phyloP scores from a whole-genome alignment of 2,797 vertebrate genomes.

The Sebastes vulpes region DNA sequence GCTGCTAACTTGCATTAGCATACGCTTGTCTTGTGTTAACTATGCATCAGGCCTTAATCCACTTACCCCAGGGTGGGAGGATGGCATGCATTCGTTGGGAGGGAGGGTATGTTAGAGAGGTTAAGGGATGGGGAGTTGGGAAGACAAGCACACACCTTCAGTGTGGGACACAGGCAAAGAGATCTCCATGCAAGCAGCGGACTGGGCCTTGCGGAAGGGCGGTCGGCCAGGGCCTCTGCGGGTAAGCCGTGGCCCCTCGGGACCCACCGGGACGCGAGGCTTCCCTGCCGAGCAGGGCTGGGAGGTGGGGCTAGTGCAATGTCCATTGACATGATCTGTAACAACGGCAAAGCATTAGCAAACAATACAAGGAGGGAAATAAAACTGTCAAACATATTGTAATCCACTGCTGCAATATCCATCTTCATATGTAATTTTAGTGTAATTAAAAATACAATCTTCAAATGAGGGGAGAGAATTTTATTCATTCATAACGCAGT shows the following conservation, averaged over 20 bases:
- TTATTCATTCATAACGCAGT: background rate
- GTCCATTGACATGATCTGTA: conserved; percentile 98
- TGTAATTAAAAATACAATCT: background rate
- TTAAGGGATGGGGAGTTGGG: conserved; percentile 58
- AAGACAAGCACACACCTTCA: conserved; percentile 93
- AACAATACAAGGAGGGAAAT: conserved; percentile 66
- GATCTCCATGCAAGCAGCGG: conserved; percentile 99
- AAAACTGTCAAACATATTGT: conserved; percentile 41
- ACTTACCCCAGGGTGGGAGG: conserved; percentile 63
- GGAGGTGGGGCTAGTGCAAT: conserved; percentile 96
- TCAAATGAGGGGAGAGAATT: background rate
- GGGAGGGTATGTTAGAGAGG: conserved; percentile 52
- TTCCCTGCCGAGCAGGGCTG: conserved; percentile 93
- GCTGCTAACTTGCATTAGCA: conserved; percentile 74
- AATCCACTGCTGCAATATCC: conserved; percentile 53
- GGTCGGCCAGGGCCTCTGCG: conserved; percentile 95
- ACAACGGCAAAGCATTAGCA: conserved; percentile 87
- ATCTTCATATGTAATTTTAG: conserved; percentile 47
- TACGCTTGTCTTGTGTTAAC: conserved; percentile 59
- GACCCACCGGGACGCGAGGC: conserved; percentile 90
- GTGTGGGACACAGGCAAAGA: conserved; percentile 95
- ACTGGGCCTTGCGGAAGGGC: conserved; percentile 99
- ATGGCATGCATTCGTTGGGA: conserved; percentile 68
- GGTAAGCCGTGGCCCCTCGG: conserved; percentile 93
- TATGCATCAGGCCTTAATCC: conserved; percentile 47